Evolutionary conservation across 2,113 vertebrate species (phyloP), one percentile per base, ranked within the genome.

Genomic region (Saimiri boliviensis): DNA sequence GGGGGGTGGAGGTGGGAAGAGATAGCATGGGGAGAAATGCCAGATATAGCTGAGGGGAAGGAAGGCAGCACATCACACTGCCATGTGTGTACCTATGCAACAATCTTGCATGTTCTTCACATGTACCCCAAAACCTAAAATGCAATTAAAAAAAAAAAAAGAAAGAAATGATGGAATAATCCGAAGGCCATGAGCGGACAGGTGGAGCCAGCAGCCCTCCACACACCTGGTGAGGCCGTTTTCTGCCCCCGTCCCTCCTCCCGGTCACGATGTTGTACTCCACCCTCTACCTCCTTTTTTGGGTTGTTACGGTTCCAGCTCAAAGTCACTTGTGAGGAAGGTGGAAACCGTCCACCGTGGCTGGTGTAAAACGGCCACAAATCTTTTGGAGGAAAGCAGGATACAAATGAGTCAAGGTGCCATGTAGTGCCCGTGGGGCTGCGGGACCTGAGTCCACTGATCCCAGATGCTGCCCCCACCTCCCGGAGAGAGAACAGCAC

Each of bases 171-270:
- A 40, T 1, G 45, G 27, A 52, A 21, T 27, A 81, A 54, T 76
- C 60, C 30, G 6, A 88, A 95, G 83, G 40, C 52, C 20, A 56
- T 20, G 14, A 58, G 32, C 40, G 0, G 56, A 40, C 32, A 25
- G 35, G 17, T 19, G n/a, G 52, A 54, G 40, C 13, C 2, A 49
- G 9, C 11, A 12, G 3, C 2, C 4, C 8, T 3, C 30, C 8
- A 25, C 13, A 63, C 60, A 32, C 35, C 49, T 40, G 49, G 30
- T 47, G 71, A 32, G 70, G 56, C 37, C 35, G 42, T 56, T 30
- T 70, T 73, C 11, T n/a, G 5, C 10, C 16, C 20, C 63, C 56
- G 3, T 74, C 20, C 63, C 47, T 56, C 4, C 8, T 21, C 37
- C 7, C 12, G 5, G 0, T 13, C n/a, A 23, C 19, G 63, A 27